A percentile compares a stretch with the other conserved stretches of the same genome.
These are phyloP conservation scores for Pediacus dermestoides DNA, from an alignment of 2,888 invertebrate species.

Conservation along the genomic window DNA sequence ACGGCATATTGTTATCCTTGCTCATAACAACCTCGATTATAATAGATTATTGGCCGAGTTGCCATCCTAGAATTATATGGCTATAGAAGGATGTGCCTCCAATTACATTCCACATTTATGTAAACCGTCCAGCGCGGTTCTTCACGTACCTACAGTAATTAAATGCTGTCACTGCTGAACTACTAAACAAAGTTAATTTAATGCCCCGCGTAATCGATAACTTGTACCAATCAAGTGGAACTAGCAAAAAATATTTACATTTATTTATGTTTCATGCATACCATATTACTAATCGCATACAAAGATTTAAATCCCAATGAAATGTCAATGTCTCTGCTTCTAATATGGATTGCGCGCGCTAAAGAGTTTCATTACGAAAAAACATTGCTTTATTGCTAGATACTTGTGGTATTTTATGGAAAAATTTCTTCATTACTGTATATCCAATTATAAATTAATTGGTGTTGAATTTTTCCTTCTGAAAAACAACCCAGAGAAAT, in stretches of 20 bases:
- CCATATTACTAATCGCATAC: no score
- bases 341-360: no score
- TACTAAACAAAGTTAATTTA: constrained; percentile 30
- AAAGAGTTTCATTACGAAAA: no score
- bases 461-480: no score
- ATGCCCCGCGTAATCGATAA: constrained; percentile 23
- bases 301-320: no score
- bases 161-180: constrained; percentile 29
- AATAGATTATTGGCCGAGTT: constrained; percentile 24
- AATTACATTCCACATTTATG: constrained; percentile 29
- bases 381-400: no score
- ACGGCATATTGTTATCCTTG: constrained; percentile 30
- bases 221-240: constrained; percentile 19
- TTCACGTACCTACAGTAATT: constrained; percentile 30
- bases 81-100: constrained; percentile 24
- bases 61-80: constrained; percentile 22
- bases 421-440: no score
- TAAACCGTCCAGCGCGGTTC: constrained; percentile 25
- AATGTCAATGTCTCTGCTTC: no score
- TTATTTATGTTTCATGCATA: constrained; percentile 21
- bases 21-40: constrained; percentile 30
- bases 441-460: no score
- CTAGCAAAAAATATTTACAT: constrained; percentile 23
- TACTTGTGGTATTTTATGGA: no score
- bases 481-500: no score